Evolutionary conservation across 2,797 vertebrate species (phyloP).

Genomic region (Coreius guichenoti): DNA sequence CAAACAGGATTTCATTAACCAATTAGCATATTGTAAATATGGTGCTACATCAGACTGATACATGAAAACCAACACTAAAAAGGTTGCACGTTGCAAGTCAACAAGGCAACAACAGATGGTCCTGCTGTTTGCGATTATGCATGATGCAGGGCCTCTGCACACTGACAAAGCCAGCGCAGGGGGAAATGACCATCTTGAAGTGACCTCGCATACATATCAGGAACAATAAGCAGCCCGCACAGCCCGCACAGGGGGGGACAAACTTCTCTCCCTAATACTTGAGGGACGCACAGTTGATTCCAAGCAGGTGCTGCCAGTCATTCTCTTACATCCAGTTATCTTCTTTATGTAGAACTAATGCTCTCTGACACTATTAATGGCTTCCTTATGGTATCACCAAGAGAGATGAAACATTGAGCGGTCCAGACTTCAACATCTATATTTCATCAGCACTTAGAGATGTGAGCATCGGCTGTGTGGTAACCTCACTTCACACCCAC

Average conservation of each 20-base stretch:
- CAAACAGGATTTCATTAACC: slow-evolving; percentile 77
- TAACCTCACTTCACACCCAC: slow-evolving; percentile 60
- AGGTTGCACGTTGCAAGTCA: slow-evolving; percentile 80
- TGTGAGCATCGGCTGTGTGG: slow-evolving; percentile 64
- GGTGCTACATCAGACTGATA: slow-evolving; percentile 77
- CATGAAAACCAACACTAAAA: slow-evolving; percentile 81
- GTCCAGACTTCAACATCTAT: slow-evolving; percentile 82
- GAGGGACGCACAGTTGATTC: slow-evolving; percentile 75
- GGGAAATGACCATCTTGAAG: slow-evolving; percentile 67
- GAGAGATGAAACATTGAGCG: slow-evolving; percentile 80
- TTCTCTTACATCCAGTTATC: slow-evolving; percentile 81
- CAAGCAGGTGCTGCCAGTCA: slow-evolving; percentile 80
- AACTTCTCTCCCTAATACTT: slow-evolving; percentile 69
- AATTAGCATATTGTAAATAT: slow-evolving; percentile 83
- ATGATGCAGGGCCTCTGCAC: slow-evolving; percentile 79
- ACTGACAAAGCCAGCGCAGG: slow-evolving; percentile 68
- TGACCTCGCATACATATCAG: slow-evolving; percentile 71
- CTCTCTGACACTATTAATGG: slow-evolving; percentile 84
- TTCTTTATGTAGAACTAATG: slow-evolving; percentile 78
- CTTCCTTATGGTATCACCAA: slow-evolving; percentile 82
- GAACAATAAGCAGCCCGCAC: slow-evolving; percentile 59
- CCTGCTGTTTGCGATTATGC: slow-evolving; percentile 82
- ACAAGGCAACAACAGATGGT: slow-evolving; percentile 85
- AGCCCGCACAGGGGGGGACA: slow-evolving; percentile 65
- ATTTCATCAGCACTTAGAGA: slow-evolving; percentile 80